Conservation (phyloP, 2,113 vertebrate species). For the Anolis carolinensis region DNA sequence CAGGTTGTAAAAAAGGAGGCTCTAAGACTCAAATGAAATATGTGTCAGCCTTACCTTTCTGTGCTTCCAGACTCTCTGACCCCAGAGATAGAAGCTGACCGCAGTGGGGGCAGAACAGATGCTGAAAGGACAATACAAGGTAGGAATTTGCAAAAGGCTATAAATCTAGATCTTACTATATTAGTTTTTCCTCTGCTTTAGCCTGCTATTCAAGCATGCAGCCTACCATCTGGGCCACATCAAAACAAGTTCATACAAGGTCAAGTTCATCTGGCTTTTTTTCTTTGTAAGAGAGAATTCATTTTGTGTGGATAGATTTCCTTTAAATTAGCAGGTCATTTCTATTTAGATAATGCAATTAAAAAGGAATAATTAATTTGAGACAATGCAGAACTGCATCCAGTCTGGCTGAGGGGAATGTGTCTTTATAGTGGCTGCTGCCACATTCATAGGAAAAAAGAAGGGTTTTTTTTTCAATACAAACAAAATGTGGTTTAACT, state of each 20-base stretch:
- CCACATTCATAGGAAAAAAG: conserved; percentile 24
- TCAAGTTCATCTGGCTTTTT: conserved; percentile 92
- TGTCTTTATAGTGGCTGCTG: conserved; percentile 55
- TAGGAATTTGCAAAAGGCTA: conserved; percentile 95
- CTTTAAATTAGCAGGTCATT: conserved; percentile 82
- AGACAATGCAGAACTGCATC: conserved; percentile 67
- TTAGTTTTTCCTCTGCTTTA: conserved; percentile 93
- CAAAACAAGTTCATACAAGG: conserved; percentile 92
- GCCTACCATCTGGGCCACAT: conserved; percentile 97
- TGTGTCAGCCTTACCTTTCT: conserved; percentile 87
- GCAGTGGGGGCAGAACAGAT: conserved; percentile 99
- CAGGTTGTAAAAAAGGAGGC: conserved; percentile 75
- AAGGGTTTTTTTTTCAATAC: conserved; percentile 52
- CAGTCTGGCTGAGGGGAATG: conserved; percentile 50
- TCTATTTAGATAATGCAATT: conserved; percentile 78
- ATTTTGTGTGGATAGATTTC: conserved; percentile 80
- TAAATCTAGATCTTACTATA: conserved; percentile 92
- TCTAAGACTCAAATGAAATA: conserved; percentile 77
- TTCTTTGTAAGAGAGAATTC: conserved; percentile 75
- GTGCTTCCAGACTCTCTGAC: conserved; percentile 97
- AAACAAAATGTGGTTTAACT: too few relatives aligned
- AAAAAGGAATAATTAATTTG: conserved; percentile 79
- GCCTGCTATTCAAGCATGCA: conserved; percentile 96
- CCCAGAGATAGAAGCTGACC: conserved; percentile 99
- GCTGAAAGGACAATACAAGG: conserved; percentile 99